Base-by-base conservation (phyloP, 2,888 invertebrate species). In the Torymus aiolomorphi region DNA sequence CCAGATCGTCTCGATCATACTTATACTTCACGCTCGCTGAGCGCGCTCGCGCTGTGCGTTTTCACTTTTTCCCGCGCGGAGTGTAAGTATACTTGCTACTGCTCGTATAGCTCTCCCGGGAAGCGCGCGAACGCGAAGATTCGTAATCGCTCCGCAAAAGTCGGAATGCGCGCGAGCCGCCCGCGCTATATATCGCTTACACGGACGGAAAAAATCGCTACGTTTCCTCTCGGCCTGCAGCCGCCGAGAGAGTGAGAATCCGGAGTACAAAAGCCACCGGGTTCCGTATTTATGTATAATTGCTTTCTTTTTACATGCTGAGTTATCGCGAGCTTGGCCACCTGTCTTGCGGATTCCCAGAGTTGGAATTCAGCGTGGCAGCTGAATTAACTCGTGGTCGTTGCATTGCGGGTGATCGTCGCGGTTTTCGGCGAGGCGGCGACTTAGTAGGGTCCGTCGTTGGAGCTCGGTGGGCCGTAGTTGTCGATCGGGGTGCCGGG, bases 381-480 rank as follows among this genome's bases (percentile, higher is more conserved):
- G 8, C 42, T 42, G 42, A 42, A 42, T 42, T 8, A 42, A 8
- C 8, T 42, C 42, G 42, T 42, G 42, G 42, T 8, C 8, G 42
- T 42, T 42, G 42, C 42, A 42, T 42, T 10, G 42, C 42, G 42
- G 42, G 42, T 42, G 42, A 42, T 42, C 8, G 5, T 42, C 42
- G 42, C 42, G 5, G 42, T 1, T 42, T 42, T 42, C 8, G 42
- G 8, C 42, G 42, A 12, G 14, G 13, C 42, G 1, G 18, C 8
- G 54, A 42, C 54, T 65, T 82, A 80, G 66, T 82, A 82, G 8
- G 78, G 78, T 0, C 82, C 80, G 52, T 82, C 82, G 51, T 86
- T 86, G 51, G 86, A 82, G 18, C 84, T 76, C 5, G 16, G 92
- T 51, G 92, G 91, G 56, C 93, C 92, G 84, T 93, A 93, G 83